Conservation (phyloP, 2,113 vertebrate species). For the Petromus typicus region DNA sequence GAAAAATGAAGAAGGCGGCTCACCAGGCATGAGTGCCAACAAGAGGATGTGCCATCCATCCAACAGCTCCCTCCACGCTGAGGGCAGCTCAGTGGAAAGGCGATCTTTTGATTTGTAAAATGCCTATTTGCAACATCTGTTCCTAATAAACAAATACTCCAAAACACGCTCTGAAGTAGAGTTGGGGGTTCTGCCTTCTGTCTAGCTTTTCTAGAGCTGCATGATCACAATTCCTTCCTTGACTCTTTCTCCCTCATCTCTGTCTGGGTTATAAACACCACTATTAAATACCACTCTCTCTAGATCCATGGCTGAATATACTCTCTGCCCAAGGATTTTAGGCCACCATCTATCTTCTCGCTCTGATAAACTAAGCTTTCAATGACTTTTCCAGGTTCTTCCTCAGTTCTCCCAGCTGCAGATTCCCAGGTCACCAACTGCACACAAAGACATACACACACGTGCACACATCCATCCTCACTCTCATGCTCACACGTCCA, state of each 20-base stretch:
- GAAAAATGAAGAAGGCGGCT: not conserved
- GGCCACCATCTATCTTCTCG: not conserved
- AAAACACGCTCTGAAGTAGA: not conserved
- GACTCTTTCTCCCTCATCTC: not conserved
- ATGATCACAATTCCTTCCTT: not conserved
- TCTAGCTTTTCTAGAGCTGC: not conserved
- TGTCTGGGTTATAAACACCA: not conserved
- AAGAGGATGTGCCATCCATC: not conserved
- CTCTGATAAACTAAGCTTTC: not conserved
- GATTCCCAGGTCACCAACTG: not conserved
- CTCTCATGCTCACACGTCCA: not conserved
- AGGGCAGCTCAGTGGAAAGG: not conserved
- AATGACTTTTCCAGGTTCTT: not conserved
- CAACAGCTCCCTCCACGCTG: not conserved
- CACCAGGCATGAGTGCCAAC: not conserved
- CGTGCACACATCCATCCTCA: not conserved
- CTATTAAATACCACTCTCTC: not conserved
- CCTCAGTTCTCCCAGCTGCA: not conserved
- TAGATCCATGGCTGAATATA: not conserved
- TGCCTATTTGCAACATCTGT: conserved; percentile 45
- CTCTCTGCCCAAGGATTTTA: not conserved
- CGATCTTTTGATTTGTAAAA: conserved; percentile 74
- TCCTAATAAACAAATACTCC: conserved; percentile 60
- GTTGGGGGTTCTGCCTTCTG: not conserved
- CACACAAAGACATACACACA: not conserved